Evolutionary conservation across 2,113 vertebrate genomes (phyloP).

Genomic region (Girardinichthys multiradiatus): DNA sequence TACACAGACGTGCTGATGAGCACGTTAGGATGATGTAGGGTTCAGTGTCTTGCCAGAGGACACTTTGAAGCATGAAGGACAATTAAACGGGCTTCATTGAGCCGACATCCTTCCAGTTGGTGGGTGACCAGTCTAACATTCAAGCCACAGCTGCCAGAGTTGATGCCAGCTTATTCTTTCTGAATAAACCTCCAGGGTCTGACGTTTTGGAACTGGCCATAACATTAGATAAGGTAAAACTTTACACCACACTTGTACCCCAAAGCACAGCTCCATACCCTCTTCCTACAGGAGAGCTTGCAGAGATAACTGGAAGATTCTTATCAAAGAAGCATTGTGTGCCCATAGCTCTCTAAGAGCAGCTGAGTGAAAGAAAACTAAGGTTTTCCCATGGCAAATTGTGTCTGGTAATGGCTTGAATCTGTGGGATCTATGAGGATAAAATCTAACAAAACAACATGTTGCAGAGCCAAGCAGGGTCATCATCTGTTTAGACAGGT

Average conservation of each 20-base stretch:
- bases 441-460: neutral
- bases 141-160: neutral
- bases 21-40: neutral
- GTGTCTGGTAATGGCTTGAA: neutral
- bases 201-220: neutral
- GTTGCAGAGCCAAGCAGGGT: neutral
- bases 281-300: neutral
- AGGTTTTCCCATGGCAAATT: neutral
- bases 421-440: neutral
- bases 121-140: neutral
- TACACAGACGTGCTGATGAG: neutral
- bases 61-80: neutral
- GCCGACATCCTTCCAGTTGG: neutral
- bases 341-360: neutral
- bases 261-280: neutral
- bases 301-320: neutral
- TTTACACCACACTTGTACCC: neutral
- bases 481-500: constrained; percentile 1
- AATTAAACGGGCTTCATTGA: neutral
- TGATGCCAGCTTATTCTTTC: neutral
- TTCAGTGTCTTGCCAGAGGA: neutral
- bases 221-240: neutral
- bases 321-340: neutral
- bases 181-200: neutral
- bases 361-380: neutral